These are phyloP conservation scores for Cryptops parisi DNA, from an alignment of 2,888 invertebrate genomes.

Conservation along the genomic window DNA sequence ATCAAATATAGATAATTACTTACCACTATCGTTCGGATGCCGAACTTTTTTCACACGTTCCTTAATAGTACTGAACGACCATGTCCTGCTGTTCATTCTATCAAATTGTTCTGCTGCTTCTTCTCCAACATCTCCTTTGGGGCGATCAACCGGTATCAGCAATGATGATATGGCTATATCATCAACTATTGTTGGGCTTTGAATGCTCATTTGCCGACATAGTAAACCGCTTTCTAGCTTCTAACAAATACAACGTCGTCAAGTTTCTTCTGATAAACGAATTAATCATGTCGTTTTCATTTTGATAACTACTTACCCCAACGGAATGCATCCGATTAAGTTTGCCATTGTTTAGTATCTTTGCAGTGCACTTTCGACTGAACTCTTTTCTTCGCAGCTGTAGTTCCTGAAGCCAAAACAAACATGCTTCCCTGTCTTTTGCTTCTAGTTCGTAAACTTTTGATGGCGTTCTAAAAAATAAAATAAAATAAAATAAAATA, in stretches of 20 bases:
- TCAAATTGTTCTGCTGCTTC: constrained; percentile 1
- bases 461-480: constrained; percentile 27
- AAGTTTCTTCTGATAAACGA: constrained; percentile 14
- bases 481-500: too few relatives aligned
- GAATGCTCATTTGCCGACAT: constrained; percentile 3
- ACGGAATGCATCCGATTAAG: constrained; percentile 1
- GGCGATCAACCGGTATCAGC: constrained; percentile 19
- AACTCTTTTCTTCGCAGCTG: constrained; percentile 30
- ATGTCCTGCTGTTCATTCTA: not conserved
- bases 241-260: constrained; percentile 11
- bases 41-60: constrained; percentile 19
- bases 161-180: constrained; percentile 14
- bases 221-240: constrained; percentile 19
- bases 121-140: constrained; percentile 19
- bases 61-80: constrained; percentile 16
- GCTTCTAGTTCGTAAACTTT: constrained; percentile 31
- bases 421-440: constrained; percentile 28
- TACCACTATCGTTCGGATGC: too few relatives aligned
- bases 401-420: constrained; percentile 34
- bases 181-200: constrained; percentile 1
- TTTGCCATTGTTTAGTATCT: constrained; percentile 13
- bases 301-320: constrained; percentile 2
- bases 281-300: constrained; percentile 12
- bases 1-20: too few relatives aligned
- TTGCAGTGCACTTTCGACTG: constrained; percentile 24